A percentile compares a stretch with the other conserved stretches of the same genome.
Conservation (phyloP, 2,113 vertebrate genomes). For the Tangachromis dhanisi region DNA sequence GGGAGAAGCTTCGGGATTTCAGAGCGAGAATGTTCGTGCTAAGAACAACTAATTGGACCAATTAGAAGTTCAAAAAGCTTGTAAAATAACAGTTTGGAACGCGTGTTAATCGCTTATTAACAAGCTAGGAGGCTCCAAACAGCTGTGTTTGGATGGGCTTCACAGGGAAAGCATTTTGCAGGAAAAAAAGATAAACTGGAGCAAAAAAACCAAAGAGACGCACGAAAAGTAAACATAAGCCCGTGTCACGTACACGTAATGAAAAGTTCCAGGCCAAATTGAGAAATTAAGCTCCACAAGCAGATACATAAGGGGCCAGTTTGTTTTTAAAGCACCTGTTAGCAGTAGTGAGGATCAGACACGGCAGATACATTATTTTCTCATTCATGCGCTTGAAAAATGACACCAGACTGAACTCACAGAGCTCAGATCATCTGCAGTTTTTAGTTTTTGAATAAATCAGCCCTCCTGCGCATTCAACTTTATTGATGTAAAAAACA, state of each 20-base stretch:
- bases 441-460: background rate
- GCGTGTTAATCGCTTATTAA: slow-evolving; percentile 69
- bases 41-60: slow-evolving; percentile 60
- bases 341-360: background rate
- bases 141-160: slow-evolving; percentile 62
- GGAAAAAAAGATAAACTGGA: slow-evolving; percentile 4
- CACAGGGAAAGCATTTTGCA: slow-evolving; percentile 25
- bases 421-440: background rate
- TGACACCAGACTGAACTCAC: background rate
- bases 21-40: slow-evolving; percentile 44
- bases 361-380: background rate
- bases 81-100: slow-evolving; percentile 59
- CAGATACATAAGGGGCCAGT: slow-evolving; percentile 2
- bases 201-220: background rate
- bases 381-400: background rate
- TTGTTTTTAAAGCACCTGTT: slow-evolving; percentile 34
- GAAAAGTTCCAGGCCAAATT: slow-evolving; percentile 17
- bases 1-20: slow-evolving; percentile 20
- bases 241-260: slow-evolving; percentile 32
- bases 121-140: slow-evolving; percentile 50
- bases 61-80: slow-evolving; percentile 61
- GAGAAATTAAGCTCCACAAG: slow-evolving; percentile 11
- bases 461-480: fast-evolving
- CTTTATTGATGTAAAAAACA: background rate
- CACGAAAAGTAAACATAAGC: slow-evolving; percentile 35